Evolutionary conservation across 2,888 invertebrate genomes (phyloP).

Genomic region (Ellobium chinense): DNA sequence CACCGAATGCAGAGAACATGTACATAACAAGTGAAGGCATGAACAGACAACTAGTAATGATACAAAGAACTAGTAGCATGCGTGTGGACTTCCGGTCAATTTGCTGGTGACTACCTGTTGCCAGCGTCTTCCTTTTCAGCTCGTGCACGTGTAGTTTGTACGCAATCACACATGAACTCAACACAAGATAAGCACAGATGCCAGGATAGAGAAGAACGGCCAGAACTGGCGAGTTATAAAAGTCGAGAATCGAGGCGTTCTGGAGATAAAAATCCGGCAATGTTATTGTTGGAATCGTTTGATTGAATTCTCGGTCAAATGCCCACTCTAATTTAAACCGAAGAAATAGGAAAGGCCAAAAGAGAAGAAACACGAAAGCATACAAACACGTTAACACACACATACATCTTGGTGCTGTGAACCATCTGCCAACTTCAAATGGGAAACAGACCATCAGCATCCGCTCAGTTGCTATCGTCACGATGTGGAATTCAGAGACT

Average conservation of each 20-base stretch:
- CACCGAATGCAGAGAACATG: neutral
- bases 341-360: neutral
- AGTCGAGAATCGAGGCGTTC: neutral
- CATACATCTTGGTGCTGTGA: neutral
- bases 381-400: neutral
- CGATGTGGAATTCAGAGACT: neutral
- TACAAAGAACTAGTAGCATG: neutral
- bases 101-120: neutral
- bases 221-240: neutral
- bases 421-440: neutral
- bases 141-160: neutral
- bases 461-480: neutral
- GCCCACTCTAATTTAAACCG: neutral
- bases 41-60: neutral
- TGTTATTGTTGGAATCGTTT: neutral
- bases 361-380: neutral
- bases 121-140: neutral
- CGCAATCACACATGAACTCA: neutral
- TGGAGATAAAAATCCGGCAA: neutral
- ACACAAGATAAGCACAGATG: neutral
- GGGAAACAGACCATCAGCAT: neutral
- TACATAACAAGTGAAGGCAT: neutral
- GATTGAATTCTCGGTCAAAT: neutral
- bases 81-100: neutral
- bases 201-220: neutral